A percentile compares a stretch with the other conserved stretches of the same genome.
Conservation (phyloP, 2,888 invertebrate genomes). For the Clanis bilineata region DNA sequence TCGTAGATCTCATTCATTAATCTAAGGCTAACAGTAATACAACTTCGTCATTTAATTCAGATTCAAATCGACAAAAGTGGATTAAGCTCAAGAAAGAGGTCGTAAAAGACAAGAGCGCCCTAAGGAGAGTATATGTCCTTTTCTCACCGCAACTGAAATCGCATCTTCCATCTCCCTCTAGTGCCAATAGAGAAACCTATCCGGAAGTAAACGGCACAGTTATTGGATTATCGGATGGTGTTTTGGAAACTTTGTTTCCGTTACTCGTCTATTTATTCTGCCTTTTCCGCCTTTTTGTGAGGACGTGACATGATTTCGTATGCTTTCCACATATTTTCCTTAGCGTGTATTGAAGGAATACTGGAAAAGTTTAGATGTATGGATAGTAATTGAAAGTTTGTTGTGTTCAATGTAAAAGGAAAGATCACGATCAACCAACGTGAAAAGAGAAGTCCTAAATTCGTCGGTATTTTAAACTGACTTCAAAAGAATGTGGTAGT, state of each 20-base stretch:
- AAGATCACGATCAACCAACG: too few relatives aligned
- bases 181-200: background rate
- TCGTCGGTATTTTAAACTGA: too few relatives aligned
- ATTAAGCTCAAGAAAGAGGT: slow-evolving; percentile 30
- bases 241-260: slow-evolving; percentile 19
- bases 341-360: background rate
- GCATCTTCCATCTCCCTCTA: background rate
- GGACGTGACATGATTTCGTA: background rate
- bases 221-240: slow-evolving; percentile 35
- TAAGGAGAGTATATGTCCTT: slow-evolving; percentile 1
- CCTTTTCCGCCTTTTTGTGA: background rate
- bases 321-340: background rate
- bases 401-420: too few relatives aligned
- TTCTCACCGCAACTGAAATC: background rate
- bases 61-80: slow-evolving; percentile 22
- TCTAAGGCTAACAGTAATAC: too few relatives aligned
- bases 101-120: slow-evolving; percentile 34
- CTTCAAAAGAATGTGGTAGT: too few relatives aligned
- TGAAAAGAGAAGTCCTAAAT: too few relatives aligned
- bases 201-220: slow-evolving; percentile 26
- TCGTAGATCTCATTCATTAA: too few relatives aligned
- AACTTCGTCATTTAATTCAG: background rate
- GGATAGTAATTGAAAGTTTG: background rate
- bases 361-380: background rate
- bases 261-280: background rate